Evolutionary conservation across 1,140 invertebrate species (phyloP), one percentile per base, ranked within the genome.

Genomic region (Diorhabda elongata): DNA sequence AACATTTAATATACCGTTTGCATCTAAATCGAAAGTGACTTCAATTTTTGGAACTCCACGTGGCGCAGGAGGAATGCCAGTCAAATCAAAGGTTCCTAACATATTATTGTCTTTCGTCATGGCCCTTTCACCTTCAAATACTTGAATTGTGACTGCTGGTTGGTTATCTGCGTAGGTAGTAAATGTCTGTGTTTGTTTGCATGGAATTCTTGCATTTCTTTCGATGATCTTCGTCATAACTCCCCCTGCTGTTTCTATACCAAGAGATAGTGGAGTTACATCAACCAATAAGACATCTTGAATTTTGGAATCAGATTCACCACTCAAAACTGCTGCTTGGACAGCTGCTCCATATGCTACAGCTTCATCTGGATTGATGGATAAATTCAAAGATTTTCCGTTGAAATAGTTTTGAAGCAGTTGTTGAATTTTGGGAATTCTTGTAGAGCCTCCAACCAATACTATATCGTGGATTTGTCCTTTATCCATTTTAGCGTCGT

Each of bases 31-130:
- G 72, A 90, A 90, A 78, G 78, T 92, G 90, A 45, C 91, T 91
- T 82, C 93, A 90, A 76, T 85, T 77, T 91, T 87, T 0, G 90
- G 85, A 3, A 86, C 82, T 44, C 85, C 85, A n/a, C 84, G 78
- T 1, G 84, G 84, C 3, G 85, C 85, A 3, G 85, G 84, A 41
- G 82, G 80, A 44, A 85, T 83, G n/a, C 83, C 83, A 89, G 86
- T 87, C 52, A 95, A 80, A 74, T 92, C 87, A 76, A 94, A 93
- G 67, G 85, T 91, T 58, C 92, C 92, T 44, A 94, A 80, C 5
- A 90, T 76, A 75, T 92, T 91, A 80, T 92, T 92, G 71, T 92
- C 89, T 79, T 88, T 90, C 4, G 90, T 91, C 88, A 92, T 91
- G 11, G 87, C 87, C 58, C 90, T 81, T 79, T 93, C 91, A 41